phyloP scores from a whole-genome alignment of 2,797 vertebrate species.

The Vireo griseus region DNA sequence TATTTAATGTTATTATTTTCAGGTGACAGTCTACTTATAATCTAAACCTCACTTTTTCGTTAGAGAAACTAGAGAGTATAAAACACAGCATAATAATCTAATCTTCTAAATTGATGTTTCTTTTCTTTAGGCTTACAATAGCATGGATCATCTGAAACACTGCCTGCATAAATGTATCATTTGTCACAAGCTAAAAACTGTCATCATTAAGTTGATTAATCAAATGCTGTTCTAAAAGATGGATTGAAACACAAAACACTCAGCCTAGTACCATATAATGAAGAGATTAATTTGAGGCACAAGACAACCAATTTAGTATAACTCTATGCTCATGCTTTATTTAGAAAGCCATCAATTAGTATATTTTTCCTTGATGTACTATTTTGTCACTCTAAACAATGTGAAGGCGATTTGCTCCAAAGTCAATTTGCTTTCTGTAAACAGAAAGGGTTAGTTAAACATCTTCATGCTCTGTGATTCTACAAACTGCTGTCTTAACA shows the following conservation, averaged over 20 bases:
- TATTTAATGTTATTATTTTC: slow-evolving; percentile 33
- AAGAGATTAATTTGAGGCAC: slow-evolving; percentile 82
- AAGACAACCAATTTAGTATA: slow-evolving; percentile 82
- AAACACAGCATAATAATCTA: slow-evolving; percentile 51
- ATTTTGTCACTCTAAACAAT: slow-evolving; percentile 73
- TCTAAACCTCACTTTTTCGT: slow-evolving; percentile 34
- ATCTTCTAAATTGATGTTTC: slow-evolving; percentile 68
- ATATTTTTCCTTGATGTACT: slow-evolving; percentile 72
- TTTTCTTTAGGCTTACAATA: slow-evolving; percentile 68
- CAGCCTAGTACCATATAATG: slow-evolving; percentile 77
- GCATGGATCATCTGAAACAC: slow-evolving; percentile 71
- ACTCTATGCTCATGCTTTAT: slow-evolving; percentile 71
- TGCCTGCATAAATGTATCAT: slow-evolving; percentile 68
- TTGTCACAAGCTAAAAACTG: slow-evolving; percentile 75
- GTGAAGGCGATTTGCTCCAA: slow-evolving; percentile 68
- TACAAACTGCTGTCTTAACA: slow-evolving; percentile 50
- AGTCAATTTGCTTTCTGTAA: slow-evolving; percentile 75
- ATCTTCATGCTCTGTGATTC: slow-evolving; percentile 32
- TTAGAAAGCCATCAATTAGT: slow-evolving; percentile 80
- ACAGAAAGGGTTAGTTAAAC: slow-evolving; percentile 64
- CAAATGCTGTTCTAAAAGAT: slow-evolving; percentile 77
- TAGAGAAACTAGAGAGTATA: slow-evolving; percentile 36
- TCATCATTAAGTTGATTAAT: slow-evolving; percentile 80
- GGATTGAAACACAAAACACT: slow-evolving; percentile 77
- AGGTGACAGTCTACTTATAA: slow-evolving; percentile 2